phyloP scores from a whole-genome alignment of 2,797 vertebrate genomes.

The Peromyscus melanophrys region DNA sequence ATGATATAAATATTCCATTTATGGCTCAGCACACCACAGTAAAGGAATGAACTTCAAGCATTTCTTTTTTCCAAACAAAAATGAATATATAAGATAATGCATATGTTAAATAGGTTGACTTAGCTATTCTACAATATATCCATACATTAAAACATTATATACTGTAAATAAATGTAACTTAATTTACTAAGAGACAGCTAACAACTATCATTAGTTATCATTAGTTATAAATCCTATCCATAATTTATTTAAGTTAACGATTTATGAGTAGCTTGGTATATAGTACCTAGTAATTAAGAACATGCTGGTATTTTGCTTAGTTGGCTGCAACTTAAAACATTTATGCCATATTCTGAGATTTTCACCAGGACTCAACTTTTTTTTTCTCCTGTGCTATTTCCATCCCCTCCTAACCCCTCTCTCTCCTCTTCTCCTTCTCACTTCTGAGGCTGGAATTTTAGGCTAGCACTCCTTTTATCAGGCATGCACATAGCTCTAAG shows the following conservation, averaged over 20 bases:
- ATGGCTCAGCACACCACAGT: neutral
- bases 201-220: neutral
- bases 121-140: neutral
- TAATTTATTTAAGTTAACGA: slow-evolving; percentile 59
- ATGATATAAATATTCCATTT: neutral
- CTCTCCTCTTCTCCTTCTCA: neutral
- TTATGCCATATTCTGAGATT: slow-evolving; percentile 17
- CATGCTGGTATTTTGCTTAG: neutral
- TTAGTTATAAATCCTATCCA: slow-evolving; percentile 14
- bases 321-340: neutral
- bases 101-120: neutral
- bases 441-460: neutral
- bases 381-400: neutral
- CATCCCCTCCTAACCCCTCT: neutral
- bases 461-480: too few relatives aligned
- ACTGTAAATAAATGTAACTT: neutral
- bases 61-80: neutral
- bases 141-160: neutral
- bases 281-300: neutral
- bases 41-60: neutral
- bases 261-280: neutral
- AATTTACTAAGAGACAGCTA: slow-evolving; percentile 7
- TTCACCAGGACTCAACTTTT: neutral
- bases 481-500: neutral
- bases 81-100: neutral